phyloP scores from a whole-genome alignment of 2,113 vertebrate genomes.

The Hyperoodon ampullatus region DNA sequence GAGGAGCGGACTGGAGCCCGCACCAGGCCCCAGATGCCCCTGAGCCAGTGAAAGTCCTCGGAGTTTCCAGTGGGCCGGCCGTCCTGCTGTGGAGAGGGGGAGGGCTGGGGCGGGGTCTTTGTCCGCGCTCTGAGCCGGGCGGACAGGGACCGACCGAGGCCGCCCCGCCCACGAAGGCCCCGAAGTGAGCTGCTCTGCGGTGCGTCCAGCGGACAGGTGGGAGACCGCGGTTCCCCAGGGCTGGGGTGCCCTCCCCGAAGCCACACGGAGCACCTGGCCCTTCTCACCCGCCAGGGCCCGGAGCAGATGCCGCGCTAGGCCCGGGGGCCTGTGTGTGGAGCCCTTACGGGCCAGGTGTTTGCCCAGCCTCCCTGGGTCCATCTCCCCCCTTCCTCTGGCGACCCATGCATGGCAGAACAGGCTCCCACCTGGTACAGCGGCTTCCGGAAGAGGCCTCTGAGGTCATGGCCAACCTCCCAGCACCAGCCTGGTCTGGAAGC shows the following conservation, averaged over 20 bases:
- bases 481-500: background rate
- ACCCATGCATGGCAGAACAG: accelerated
- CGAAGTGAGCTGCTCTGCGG: accelerated
- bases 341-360: background rate
- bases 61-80: background rate
- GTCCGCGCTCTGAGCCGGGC: background rate
- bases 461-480: background rate
- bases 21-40: background rate
- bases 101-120: background rate
- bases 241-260: background rate
- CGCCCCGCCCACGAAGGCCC: accelerated
- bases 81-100: accelerated
- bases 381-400: accelerated
- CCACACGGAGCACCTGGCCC: background rate
- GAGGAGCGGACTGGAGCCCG: background rate
- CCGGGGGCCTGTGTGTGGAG: background rate
- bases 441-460: background rate
- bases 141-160: background rate
- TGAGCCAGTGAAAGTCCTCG: background rate
- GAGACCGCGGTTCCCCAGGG: background rate
- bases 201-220: accelerated
- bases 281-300: background rate
- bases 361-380: background rate
- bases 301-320: background rate
- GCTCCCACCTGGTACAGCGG: background rate